A percentile compares a stretch with the other conserved stretches of the same genome.
These are phyloP conservation scores for Oligia fasciuncula DNA, from an alignment of 2,888 invertebrate species.

Conservation along the genomic window DNA sequence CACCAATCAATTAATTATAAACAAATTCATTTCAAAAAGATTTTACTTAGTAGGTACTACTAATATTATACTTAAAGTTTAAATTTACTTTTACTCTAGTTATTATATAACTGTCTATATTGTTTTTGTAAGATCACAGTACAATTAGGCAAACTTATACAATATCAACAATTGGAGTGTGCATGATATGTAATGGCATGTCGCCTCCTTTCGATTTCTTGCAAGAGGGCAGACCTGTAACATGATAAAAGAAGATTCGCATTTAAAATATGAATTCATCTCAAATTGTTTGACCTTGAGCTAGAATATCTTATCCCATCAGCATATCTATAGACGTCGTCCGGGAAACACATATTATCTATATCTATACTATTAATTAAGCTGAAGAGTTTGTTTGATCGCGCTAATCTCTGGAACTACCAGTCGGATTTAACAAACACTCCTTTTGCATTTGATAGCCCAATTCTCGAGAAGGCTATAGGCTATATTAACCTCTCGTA, in stretches of 20 bases:
- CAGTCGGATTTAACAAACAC: no score
- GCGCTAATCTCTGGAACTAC: no score
- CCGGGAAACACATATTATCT: no score
- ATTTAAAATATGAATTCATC: not conserved
- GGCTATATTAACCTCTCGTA: no score
- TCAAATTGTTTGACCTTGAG: not conserved
- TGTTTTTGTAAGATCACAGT: slow-evolving; percentile 83
- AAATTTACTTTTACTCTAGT: slow-evolving; percentile 41
- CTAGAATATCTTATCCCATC: not conserved
- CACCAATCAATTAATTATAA: slow-evolving; percentile 44
- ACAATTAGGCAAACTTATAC: slow-evolving; percentile 78
- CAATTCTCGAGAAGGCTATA: no score
- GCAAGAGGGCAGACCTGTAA: slow-evolving; percentile 93
- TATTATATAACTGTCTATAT: slow-evolving; percentile 56
- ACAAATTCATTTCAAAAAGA: slow-evolving; percentile 27
- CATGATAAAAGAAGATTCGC: slow-evolving; percentile 32
- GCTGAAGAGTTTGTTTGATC: no score
- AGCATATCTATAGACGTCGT: not conserved
- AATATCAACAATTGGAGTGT: slow-evolving; percentile 83
- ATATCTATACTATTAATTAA: no score
- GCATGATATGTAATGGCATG: slow-evolving; percentile 82
- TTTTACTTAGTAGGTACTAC: slow-evolving; percentile 16
- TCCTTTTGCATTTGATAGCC: no score
- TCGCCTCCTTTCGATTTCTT: slow-evolving; percentile 93
- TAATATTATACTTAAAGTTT: slow-evolving; percentile 28